Base-by-base conservation (phyloP, 2,797 vertebrate genomes). In the Ctenopoma kingsleyae region DNA sequence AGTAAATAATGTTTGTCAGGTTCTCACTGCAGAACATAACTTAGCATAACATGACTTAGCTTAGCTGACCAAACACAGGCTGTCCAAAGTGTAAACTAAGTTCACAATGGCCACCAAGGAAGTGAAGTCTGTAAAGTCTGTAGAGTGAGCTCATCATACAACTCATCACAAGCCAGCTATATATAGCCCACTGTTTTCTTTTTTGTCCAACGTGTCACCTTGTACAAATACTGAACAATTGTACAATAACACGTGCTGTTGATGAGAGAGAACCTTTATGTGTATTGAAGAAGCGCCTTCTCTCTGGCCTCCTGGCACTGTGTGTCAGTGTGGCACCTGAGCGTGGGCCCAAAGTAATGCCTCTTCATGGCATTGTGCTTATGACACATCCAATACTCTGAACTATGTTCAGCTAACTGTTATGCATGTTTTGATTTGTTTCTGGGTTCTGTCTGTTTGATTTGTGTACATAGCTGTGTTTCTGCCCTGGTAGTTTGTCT, bases 341-440 rank as follows among this genome's bases (percentile, higher is more conserved):
- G 90, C 84, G 95, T 95, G 96, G 96, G 95, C 95, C 95, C 92
- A 95, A 94, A 94, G 96, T 96, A 98, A 98, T 97, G 97, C 97
- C 97, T 95, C 96, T 98, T 87, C 83, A 90, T 94, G 95, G 97
- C 97, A 97, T 97, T 97, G 95, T 97, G 95, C 96, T 95, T 96
- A 96, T 94, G 95, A 96, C 95, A 96, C 95, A 97, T 95, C 95
- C 93, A 90, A 96, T 97, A 96, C 96, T 99, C 97, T 99, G 97
- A 98, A 99, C 97, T 96, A 84, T 99, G 97, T 99, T 99, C 97
- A 99, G 97, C 95, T 94, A 95, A 96, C 94, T 92, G 82, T 94
- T 86, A 91, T 93, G 95, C 94, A 94, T 94, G 94, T 93, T 87
- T 88, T 85, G 67, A 76, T 84, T 81, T 76, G 25, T 80, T 76